phyloP scores from a whole-genome alignment of 2,888 invertebrate species.

The Schrankia costaestrigalis region DNA sequence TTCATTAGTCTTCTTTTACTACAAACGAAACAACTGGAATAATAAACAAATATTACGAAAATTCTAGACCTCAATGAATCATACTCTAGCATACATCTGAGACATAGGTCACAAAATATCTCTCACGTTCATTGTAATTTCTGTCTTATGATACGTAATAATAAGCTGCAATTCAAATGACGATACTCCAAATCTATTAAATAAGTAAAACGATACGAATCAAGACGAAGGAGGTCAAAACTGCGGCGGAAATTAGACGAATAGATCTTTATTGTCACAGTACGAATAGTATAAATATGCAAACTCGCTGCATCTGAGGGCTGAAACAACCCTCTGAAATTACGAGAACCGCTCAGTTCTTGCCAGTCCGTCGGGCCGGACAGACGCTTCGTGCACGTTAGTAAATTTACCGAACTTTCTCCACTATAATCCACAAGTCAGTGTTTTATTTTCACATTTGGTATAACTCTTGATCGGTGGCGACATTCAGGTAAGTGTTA shows the following conservation, averaged over 20 bases:
- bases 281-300: conserved; percentile 40
- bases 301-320: conserved; percentile 44
- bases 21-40: too few species aligned
- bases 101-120: conserved; percentile 15
- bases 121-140: conserved; percentile 8
- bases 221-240: conserved; percentile 52
- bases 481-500: conserved; percentile 39
- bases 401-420: conserved; percentile 32
- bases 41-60: too few species aligned
- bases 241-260: conserved; percentile 46
- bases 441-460: conserved; percentile 38
- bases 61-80: conserved; percentile 27
- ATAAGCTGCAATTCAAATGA: conserved; percentile 8
- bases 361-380: conserved; percentile 32
- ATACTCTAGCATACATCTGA: conserved; percentile 13
- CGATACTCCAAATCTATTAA: conserved; percentile 20
- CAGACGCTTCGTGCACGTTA: conserved; percentile 32
- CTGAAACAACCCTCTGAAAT: conserved; percentile 37
- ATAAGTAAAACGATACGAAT: conserved; percentile 41
- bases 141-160: conserved; percentile 6
- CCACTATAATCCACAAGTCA: conserved; percentile 36
- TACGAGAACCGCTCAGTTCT: conserved; percentile 41
- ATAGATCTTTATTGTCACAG: conserved; percentile 39
- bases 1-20: too few species aligned
- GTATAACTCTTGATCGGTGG: conserved; percentile 24